phyloP scores from a whole-genome alignment of 2,888 invertebrate species.

The Amiota mariae region DNA sequence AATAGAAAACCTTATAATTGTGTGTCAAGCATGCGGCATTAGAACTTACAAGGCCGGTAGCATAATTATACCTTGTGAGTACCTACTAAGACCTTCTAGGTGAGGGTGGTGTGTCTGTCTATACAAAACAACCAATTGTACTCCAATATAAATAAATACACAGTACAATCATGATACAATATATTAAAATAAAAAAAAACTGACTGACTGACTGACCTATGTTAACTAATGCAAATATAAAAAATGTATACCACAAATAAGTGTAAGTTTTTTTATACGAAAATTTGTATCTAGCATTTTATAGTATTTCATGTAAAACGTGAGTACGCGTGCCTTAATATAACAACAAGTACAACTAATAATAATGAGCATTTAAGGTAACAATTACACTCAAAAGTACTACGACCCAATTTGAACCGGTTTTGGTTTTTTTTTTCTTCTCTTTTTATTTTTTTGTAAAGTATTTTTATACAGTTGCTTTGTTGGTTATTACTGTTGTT shows the following conservation, averaged over 20 bases:
- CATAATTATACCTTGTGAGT: neutral
- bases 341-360: constrained; percentile 48
- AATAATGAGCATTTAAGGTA: constrained; percentile 54
- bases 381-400: constrained; percentile 69
- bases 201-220: constrained; percentile 55
- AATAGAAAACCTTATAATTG: constrained; percentile 26
- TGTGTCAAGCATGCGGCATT: constrained; percentile 53
- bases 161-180: neutral
- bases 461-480: neutral
- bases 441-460: constrained; percentile 22
- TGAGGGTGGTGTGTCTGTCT: constrained; percentile 39
- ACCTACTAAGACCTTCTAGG: constrained; percentile 39
- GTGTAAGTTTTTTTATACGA: constrained; percentile 19
- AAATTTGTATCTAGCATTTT: constrained; percentile 35
- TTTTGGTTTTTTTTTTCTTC: constrained; percentile 50
- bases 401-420: constrained; percentile 70
- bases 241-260: constrained; percentile 55
- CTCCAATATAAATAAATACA: constrained; percentile 9
- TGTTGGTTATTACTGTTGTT: constrained; percentile 17
- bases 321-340: constrained; percentile 56
- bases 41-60: constrained; percentile 56
- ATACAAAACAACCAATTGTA: neutral
- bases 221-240: constrained; percentile 47
- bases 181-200: constrained; percentile 5
- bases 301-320: constrained; percentile 30